Conservation (phyloP, 2,113 vertebrate genomes). For the Enhydra lutris region DNA sequence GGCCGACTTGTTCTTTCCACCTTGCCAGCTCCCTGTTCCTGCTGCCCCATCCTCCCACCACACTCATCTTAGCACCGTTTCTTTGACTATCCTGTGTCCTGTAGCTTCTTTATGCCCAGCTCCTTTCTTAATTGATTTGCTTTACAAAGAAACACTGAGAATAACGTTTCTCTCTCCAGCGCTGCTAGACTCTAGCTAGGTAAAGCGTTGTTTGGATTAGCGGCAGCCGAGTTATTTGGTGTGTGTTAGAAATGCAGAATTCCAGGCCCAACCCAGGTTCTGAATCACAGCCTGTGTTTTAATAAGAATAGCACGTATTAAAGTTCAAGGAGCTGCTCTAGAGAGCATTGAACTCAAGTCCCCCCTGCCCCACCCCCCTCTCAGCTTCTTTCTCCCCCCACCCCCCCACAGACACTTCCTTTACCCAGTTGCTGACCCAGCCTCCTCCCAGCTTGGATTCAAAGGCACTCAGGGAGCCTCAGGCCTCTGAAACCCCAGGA, state of each 20-base stretch:
- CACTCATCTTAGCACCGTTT: not conserved
- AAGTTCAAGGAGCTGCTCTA: not conserved
- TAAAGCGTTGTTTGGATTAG: fast-evolving
- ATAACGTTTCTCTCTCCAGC: not conserved
- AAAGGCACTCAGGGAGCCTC: not conserved
- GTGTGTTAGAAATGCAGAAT: not conserved
- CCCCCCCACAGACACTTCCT: not conserved
- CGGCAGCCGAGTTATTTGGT: fast-evolving
- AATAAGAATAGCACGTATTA: not conserved
- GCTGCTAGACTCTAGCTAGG: not conserved
- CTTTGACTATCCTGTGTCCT: not conserved
- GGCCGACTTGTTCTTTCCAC: not conserved
- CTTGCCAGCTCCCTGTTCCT: not conserved
- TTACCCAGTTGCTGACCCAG: not conserved
- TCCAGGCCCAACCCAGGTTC: not conserved
- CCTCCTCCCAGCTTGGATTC: not conserved
- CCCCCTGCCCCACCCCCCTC: fast-evolving
- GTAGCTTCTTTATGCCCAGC: not conserved
- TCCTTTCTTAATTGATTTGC: not conserved
- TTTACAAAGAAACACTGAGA: not conserved
- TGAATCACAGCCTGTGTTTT: not conserved
- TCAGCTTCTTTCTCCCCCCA: too few relatives aligned
- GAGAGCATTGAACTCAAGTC: not conserved
- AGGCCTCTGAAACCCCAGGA: not conserved
- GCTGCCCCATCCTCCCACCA: not conserved